Evolutionary conservation across 2,797 vertebrate species (phyloP), one percentile per base, ranked within the genome.

Genomic region (Cuculus canorus): DNA sequence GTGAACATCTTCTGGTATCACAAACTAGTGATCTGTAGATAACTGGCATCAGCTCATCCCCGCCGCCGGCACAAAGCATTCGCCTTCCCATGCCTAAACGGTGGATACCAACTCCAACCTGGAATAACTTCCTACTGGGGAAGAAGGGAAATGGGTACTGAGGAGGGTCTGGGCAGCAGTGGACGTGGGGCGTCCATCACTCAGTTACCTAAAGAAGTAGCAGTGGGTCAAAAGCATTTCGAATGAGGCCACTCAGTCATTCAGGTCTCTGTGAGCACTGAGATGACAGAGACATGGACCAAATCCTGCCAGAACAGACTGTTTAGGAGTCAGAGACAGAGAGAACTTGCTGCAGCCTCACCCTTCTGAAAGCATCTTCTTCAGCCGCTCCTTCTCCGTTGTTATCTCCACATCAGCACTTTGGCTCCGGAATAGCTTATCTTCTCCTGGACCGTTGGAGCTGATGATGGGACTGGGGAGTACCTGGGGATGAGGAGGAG

Each of bases 291-390:
- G 66, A 47, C 65, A 4, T 2, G 33, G 21, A n/a, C 8, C 69
- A 63, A 43, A 50, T 7, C 32, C 52, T 45, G n/a, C 17, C 33
- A 41, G 54, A 23, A 30, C 0, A 12, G 11, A 24, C 12, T 63
- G 28, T 3, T 28, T 12, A 53, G 39, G 33, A 13, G 54, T 2
- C 32, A 3, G 19, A 17, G 72, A 54, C 80, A 82, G 71, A 47
- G 30, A 52, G 57, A 21, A 5, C 22, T 32, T 3, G 25, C 2
- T 4, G 50, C n/a, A 64, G 48, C 92, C 96, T 97, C 98, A 99
- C 99, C 99, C 99, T 97, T 99, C 99, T 0, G 99, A 99, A 17
- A 99, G 98, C 99, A 99, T 99, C 98, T 99, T 99, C 97, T 99
- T 99, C 56, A 99, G 98, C 72, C 99, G 97, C 91, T 99, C 99